Conservation (phyloP, 2,113 vertebrate species). For the Lipotes vexillifer region DNA sequence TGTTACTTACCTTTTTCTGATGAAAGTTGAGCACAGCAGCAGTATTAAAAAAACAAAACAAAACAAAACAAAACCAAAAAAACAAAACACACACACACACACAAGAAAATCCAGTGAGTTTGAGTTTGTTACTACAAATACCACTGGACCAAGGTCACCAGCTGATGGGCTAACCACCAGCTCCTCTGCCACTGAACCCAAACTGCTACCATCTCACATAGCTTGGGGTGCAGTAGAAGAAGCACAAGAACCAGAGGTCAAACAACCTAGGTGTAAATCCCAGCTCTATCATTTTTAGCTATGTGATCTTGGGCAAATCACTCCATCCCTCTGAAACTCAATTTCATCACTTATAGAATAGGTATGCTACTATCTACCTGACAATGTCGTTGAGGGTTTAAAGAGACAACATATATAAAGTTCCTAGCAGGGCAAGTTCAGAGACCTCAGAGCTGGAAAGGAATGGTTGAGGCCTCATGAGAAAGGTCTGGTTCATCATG, state of each 20-base stretch:
- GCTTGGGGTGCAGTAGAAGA: not conserved
- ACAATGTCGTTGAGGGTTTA: not conserved
- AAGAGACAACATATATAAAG: not conserved
- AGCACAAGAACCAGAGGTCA: not conserved
- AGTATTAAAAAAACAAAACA: not conserved
- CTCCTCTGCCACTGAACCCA: not conserved
- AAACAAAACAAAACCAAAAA: not conserved
- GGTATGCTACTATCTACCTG: not conserved
- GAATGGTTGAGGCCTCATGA: not conserved
- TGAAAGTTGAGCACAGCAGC: conserved; percentile 9
- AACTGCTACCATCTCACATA: not conserved
- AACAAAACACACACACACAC: not conserved
- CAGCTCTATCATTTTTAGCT: conserved; percentile 7
- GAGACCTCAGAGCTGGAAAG: not conserved
- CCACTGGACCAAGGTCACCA: conserved; percentile 17
- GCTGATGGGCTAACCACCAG: not conserved
- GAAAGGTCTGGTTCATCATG: not conserved
- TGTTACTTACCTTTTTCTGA: conserved; percentile 47
- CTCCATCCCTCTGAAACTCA: not conserved
- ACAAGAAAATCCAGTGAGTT: conserved; percentile 21
- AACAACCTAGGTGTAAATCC: not conserved
- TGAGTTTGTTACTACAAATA: conserved; percentile 22
- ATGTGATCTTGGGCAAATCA: conserved; percentile 22
- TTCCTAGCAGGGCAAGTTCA: not conserved
- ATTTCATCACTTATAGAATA: not conserved